Percentiles rank a stretch among this genome's conserved stretches.
These are phyloP conservation scores for Salticus scenicus DNA, from an alignment of 2,888 invertebrate genomes.

Conservation along the genomic window DNA sequence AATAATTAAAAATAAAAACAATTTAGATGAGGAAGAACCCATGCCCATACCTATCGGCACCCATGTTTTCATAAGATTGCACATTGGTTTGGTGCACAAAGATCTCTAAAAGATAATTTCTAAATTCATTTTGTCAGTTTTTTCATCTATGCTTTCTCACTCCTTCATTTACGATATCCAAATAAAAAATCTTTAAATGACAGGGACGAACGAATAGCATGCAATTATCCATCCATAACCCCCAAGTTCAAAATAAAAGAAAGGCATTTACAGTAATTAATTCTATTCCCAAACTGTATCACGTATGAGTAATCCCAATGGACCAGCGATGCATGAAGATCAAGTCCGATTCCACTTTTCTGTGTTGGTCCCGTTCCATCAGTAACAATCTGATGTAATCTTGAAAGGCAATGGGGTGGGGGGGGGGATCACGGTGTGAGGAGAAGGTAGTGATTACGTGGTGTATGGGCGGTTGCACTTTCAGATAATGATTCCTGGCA, in stretches of 20 bases:
- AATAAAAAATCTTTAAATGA: too few species aligned
- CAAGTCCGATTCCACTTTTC: not conserved
- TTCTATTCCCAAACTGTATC: not conserved
- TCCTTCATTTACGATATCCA: too few species aligned
- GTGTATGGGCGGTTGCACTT: constrained; percentile 26
- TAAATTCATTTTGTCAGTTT: too few species aligned
- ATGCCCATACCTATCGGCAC: too few species aligned
- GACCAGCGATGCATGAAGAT: not conserved
- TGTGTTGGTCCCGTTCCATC: not conserved
- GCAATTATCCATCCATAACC: too few species aligned
- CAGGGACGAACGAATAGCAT: too few species aligned
- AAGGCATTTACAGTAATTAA: not conserved
- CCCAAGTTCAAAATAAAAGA: not conserved
- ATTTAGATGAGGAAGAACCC: too few species aligned
- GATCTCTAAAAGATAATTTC: too few species aligned
- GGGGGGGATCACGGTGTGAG: not conserved
- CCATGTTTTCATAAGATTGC: too few species aligned
- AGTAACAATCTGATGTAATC: constrained; percentile 33
- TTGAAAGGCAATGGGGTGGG: not conserved
- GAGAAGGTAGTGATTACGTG: constrained; percentile 11
- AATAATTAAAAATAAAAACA: too few species aligned
- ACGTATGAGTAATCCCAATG: not conserved
- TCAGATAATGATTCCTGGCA: constrained; percentile 36
- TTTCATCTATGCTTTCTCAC: too few species aligned
- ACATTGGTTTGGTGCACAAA: too few species aligned